Conservation (phyloP, 2,888 invertebrate genomes). For the Ryuthela nishihirai region DNA sequence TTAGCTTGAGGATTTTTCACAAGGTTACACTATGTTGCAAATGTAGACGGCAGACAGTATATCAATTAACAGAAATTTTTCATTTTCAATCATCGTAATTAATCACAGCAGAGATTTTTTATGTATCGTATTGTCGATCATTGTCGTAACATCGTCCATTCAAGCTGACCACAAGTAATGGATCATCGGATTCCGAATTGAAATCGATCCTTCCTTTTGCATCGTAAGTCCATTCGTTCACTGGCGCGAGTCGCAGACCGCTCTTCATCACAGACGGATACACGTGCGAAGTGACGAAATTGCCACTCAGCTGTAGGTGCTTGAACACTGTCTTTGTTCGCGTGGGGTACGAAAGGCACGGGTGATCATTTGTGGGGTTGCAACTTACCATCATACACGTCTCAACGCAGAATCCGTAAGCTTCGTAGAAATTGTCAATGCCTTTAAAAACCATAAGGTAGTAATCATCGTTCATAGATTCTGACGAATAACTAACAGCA, state of each 20-base stretch:
- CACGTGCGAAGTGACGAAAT: slow-evolving; percentile 9
- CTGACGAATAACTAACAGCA: slow-evolving; percentile 23
- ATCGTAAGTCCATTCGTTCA: slow-evolving; percentile 13
- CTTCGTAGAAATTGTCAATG: background rate
- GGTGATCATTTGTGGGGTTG: background rate
- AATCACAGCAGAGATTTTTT: too few relatives aligned
- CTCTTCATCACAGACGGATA: slow-evolving; percentile 14
- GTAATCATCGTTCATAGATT: slow-evolving; percentile 18
- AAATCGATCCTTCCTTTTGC: slow-evolving; percentile 1
- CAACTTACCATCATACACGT: slow-evolving; percentile 14
- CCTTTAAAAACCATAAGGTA: slow-evolving; percentile 1
- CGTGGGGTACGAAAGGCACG: background rate
- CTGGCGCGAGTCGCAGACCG: slow-evolving; percentile 2
- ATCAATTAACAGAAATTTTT: too few relatives aligned
- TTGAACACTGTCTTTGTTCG: slow-evolving; percentile 10
- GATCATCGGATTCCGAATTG: background rate
- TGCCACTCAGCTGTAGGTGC: slow-evolving; percentile 5
- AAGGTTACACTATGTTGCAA: too few relatives aligned
- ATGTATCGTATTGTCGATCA: too few relatives aligned
- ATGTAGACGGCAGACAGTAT: too few relatives aligned
- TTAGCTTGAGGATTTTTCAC: too few relatives aligned
- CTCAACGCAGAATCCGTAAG: background rate
- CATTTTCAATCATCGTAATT: too few relatives aligned
- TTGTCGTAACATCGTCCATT: slow-evolving; percentile 15
- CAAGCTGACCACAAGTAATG: slow-evolving; percentile 6